Evolutionary conservation across 2,797 vertebrate species (phyloP).

Genomic region (Bradypodion ventrale): DNA sequence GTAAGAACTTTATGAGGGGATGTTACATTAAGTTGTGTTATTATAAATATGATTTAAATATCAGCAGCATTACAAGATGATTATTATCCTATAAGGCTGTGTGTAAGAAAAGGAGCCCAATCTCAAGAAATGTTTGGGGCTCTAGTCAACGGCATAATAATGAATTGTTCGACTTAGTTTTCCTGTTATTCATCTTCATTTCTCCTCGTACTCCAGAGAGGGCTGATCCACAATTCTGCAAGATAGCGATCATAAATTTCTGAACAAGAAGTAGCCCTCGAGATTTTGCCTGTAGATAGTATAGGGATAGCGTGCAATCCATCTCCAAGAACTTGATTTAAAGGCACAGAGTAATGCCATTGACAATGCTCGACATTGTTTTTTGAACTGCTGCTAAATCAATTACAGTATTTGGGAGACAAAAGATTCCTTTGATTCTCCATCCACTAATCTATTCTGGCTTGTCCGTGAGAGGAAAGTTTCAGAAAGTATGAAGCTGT

Average conservation of each 20-base stretch:
- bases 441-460: background rate
- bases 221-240: slow-evolving; percentile 70
- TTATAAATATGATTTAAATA: slow-evolving; percentile 87
- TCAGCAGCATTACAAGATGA: slow-evolving; percentile 79
- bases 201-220: slow-evolving; percentile 71
- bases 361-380: slow-evolving; percentile 74
- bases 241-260: slow-evolving; percentile 76
- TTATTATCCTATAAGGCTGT: slow-evolving; percentile 80
- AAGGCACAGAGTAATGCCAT: slow-evolving; percentile 65
- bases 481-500: slow-evolving; percentile 35
- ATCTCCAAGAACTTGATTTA: slow-evolving; percentile 77
- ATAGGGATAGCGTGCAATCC: slow-evolving; percentile 72
- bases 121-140: slow-evolving; percentile 70
- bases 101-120: slow-evolving; percentile 72
- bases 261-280: slow-evolving; percentile 75
- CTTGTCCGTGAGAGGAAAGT: slow-evolving; percentile 52
- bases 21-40: slow-evolving; percentile 79
- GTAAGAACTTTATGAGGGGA: slow-evolving; percentile 80
- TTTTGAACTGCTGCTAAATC: slow-evolving; percentile 80
- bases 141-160: slow-evolving; percentile 70
- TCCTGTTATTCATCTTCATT: slow-evolving; percentile 75
- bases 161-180: slow-evolving; percentile 74
- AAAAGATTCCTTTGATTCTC: slow-evolving; percentile 41
- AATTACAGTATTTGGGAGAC: slow-evolving; percentile 67
- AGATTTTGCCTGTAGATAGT: slow-evolving; percentile 65